Conservation (phyloP, 2,113 vertebrate species). For the Etia nguti region DNA sequence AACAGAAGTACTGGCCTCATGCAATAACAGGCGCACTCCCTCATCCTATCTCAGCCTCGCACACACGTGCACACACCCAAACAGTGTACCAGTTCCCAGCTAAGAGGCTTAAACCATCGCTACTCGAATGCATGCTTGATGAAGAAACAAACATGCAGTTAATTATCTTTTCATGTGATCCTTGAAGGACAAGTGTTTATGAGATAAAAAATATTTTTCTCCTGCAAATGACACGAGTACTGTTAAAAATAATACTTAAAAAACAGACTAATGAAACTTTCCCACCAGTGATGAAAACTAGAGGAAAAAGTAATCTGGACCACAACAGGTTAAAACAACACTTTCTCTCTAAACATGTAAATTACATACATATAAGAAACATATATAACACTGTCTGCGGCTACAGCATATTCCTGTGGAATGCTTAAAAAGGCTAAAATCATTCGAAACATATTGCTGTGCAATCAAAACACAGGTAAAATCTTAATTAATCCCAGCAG, state of each 20-base stretch:
- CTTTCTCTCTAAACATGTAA: constrained; percentile 9
- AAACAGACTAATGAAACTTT: not conserved
- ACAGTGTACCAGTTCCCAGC: not conserved
- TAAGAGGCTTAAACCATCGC: not conserved
- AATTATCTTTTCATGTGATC: not conserved
- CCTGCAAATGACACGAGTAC: fast-evolving
- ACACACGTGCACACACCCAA: not conserved
- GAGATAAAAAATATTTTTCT: not conserved
- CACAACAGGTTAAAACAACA: not conserved
- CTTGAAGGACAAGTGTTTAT: not conserved
- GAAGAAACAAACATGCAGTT: constrained; percentile 7
- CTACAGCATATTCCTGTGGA: not conserved
- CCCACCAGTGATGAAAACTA: not conserved
- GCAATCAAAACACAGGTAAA: not conserved
- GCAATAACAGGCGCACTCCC: not conserved
- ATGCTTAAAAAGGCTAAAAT: not conserved
- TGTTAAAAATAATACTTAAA: not conserved
- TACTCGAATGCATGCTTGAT: not conserved
- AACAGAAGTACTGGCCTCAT: constrained; percentile 2
- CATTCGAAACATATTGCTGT: not conserved
- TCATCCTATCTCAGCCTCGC: not conserved
- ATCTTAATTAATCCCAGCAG: not conserved
- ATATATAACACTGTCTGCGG: not conserved
- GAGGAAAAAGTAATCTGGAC: not conserved
- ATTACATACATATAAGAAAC: not conserved